Base-by-base conservation (phyloP, 2,797 vertebrate species). In the Poecilia wingei region DNA sequence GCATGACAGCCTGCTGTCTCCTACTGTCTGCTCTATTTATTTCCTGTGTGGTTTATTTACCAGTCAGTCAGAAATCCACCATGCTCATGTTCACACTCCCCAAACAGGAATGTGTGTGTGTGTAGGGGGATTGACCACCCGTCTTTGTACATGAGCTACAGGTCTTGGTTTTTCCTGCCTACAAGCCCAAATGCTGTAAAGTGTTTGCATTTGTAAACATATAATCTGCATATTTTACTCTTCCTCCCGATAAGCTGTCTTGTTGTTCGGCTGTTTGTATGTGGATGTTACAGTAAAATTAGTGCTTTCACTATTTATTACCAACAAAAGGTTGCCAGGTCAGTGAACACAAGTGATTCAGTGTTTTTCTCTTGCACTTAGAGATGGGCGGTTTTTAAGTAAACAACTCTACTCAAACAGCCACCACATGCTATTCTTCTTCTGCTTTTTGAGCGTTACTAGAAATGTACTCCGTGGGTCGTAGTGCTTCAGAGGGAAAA, bases 21-120 rank as follows among this genome's bases (percentile, higher is more conserved):
- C 88, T 85, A 86, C 79, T 76, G 82, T 91, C 83, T 88, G 79
- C 78, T 90, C 87, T 87, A 86, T 91, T 91, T 90, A 87, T 84
- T 89, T 87, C 81, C 74, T 69, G 80, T 86, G 47, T 82, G 78
- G 86, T 73, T 82, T 87, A 89, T 91, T 91, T 89, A 87, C 86
- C 59, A 85, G 85, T 90, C 86, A 88, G 87, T 84, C 86, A 88
- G 89, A 87, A 86, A 90, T 89, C 81, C 83, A 83, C 79, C 82
- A 80, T 72, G 76, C 74, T 75, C 80, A 84, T 81, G 41, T 92
- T 89, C 85, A 87, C 85, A 81, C 77, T 91, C 91, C 90, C 91
- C 89, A 84, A 89, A 91, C 87, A 85, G 73, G 75, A 77, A 78
- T 57, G 74, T 83, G 47, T 45, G 71, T 47, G 28, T 16, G 57